phyloP scores from a whole-genome alignment of 2,888 invertebrate species.

The Oscheius sp. region DNA sequence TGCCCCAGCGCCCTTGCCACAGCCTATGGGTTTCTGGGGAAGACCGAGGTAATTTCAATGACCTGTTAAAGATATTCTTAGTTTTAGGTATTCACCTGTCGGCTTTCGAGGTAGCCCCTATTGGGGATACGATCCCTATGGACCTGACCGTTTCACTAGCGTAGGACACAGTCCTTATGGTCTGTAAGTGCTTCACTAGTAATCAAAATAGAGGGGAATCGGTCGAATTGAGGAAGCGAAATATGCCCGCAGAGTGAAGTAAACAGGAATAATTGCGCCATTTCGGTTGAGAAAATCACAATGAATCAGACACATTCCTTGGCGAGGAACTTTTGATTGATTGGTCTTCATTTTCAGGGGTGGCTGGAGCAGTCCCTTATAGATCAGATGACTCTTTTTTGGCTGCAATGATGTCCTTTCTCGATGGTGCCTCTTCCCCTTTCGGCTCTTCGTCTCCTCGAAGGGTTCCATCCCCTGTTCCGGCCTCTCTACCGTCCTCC shows the following conservation, averaged over 20 bases:
- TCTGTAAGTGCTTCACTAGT: conserved; percentile 51
- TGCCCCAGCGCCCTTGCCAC: conserved; percentile 55
- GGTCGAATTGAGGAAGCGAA: conserved; percentile 1
- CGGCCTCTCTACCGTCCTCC: conserved; percentile 10
- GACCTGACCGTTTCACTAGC: conserved; percentile 49
- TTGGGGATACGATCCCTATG: conserved; percentile 42
- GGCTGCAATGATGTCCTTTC: conserved; percentile 16
- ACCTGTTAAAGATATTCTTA: neutral
- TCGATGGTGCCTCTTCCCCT: conserved; percentile 22
- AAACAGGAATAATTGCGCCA: neutral
- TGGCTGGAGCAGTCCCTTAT: conserved; percentile 13
- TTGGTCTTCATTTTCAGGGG: too few relatives aligned
- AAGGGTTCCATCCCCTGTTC: neutral
- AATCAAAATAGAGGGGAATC: neutral
- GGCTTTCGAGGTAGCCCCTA: conserved; percentile 33
- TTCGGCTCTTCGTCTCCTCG: conserved; percentile 15
- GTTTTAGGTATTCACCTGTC: conserved; percentile 44
- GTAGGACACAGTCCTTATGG: conserved; percentile 54
- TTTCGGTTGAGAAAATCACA: neutral
- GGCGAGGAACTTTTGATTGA: too few relatives aligned
- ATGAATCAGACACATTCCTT: too few relatives aligned
- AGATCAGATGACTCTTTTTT: conserved; percentile 14
- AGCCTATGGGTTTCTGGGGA: conserved; percentile 63
- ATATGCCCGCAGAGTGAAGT: neutral
- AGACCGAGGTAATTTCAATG: conserved; percentile 42